These are phyloP conservation scores for Drosophila tristis DNA, from an alignment of 1,140 invertebrate genomes.

Conservation along the genomic window DNA sequence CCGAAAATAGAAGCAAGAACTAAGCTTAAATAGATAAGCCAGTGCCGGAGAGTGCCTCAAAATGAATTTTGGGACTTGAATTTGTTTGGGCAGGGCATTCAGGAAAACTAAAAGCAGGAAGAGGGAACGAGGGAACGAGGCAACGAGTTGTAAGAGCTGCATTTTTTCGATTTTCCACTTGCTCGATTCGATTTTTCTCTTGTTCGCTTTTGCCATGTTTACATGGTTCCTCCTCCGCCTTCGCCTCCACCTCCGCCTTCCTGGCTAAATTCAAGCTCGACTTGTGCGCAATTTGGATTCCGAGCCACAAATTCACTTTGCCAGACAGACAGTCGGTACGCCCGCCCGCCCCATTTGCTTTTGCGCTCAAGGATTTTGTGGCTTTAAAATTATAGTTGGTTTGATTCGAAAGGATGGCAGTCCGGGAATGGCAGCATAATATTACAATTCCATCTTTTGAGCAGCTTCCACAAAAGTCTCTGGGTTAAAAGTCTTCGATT, in stretches of 20 bases:
- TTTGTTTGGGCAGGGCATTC: neutral
- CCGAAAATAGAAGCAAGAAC: slow-evolving; percentile 1
- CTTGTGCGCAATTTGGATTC: slow-evolving; percentile 68
- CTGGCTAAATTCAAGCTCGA: slow-evolving; percentile 62
- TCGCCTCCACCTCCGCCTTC: slow-evolving; percentile 5
- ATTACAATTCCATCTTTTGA: slow-evolving; percentile 44
- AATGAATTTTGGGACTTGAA: neutral
- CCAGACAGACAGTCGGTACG: slow-evolving; percentile 3
- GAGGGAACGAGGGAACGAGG: neutral
- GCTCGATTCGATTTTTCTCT: slow-evolving; percentile 50
- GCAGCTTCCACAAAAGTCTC: slow-evolving; percentile 42
- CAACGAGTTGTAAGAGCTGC: slow-evolving; percentile 4
- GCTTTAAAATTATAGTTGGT: slow-evolving; percentile 78
- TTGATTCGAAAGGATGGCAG: slow-evolving; percentile 52
- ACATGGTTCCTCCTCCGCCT: slow-evolving; percentile 18
- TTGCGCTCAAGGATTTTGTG: slow-evolving; percentile 47
- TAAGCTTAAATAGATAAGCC: neutral
- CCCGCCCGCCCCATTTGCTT: neutral
- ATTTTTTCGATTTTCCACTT: slow-evolving; percentile 68
- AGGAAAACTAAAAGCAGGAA: neutral
- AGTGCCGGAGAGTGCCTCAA: neutral
- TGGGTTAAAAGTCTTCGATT: slow-evolving; percentile 69
- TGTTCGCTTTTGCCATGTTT: slow-evolving; percentile 36
- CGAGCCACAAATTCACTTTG: slow-evolving; percentile 63
- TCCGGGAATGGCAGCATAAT: slow-evolving; percentile 49